Evolutionary conservation across 2,888 invertebrate genomes (phyloP).

Genomic region (Noctua comes): DNA sequence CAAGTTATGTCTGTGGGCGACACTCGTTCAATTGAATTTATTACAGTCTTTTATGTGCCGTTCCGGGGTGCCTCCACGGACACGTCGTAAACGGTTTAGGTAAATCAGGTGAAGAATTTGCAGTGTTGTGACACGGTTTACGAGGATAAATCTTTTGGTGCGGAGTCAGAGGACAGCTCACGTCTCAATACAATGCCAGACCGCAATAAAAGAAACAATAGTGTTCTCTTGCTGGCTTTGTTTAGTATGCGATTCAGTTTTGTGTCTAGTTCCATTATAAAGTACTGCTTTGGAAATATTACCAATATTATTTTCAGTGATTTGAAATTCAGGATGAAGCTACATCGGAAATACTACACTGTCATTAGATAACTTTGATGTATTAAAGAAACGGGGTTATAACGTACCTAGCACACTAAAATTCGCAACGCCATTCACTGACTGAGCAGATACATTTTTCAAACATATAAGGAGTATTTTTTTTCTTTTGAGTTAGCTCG

Average conservation of each 20-base stretch:
- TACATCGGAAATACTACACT: not conserved
- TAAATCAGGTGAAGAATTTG: conserved; percentile 64
- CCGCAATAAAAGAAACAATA: conserved; percentile 48
- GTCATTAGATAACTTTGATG: not conserved
- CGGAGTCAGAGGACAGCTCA: conserved; percentile 23
- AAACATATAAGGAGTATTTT: too few relatives aligned
- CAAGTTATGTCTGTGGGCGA: conserved; percentile 80
- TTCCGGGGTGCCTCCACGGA: conserved; percentile 61
- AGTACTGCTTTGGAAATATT: not conserved
- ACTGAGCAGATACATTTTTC: not conserved
- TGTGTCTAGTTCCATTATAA: not conserved
- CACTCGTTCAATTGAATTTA: conserved; percentile 85
- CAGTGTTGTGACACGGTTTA: conserved; percentile 45
- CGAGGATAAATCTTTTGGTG: conserved; percentile 45
- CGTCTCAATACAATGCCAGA: conserved; percentile 36
- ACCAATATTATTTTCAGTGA: not conserved
- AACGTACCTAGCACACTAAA: not conserved
- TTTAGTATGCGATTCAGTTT: conserved; percentile 29
- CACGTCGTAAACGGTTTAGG: conserved; percentile 69
- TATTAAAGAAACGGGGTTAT: not conserved
- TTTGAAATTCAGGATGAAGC: not conserved
- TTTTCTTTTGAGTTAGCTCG: too few relatives aligned
- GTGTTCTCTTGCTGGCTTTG: conserved; percentile 14
- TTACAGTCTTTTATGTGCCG: conserved; percentile 78
- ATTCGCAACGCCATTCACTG: not conserved